Conservation (phyloP, 1,140 invertebrate genomes). For the Orchestia grillus region DNA sequence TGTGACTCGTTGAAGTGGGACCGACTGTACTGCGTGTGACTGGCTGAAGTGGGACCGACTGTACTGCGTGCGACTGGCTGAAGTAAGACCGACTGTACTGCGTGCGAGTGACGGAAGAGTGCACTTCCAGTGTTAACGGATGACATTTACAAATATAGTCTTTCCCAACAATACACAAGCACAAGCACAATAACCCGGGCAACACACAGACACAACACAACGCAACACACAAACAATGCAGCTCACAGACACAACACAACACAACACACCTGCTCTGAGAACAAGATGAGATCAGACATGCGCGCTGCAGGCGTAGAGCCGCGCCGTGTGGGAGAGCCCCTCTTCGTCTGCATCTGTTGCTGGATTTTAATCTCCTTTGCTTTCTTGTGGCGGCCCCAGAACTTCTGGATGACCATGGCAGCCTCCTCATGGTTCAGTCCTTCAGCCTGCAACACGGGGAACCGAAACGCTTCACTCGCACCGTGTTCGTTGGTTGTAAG, state of each 20-base stretch:
- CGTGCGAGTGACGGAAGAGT: no score
- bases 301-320: conserved; percentile 12
- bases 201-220: not conserved
- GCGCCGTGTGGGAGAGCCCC: not conserved
- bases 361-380: conserved; percentile 38
- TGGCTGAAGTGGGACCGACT: no score
- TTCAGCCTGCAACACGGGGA: conserved; percentile 68
- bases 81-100: no score
- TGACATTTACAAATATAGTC: no score
- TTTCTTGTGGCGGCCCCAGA: conserved; percentile 69
- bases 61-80: no score
- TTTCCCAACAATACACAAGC: not conserved
- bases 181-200: not conserved
- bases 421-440: conserved; percentile 74
- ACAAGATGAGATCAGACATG: conserved; percentile 70
- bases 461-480: no score
- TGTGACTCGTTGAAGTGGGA: no score
- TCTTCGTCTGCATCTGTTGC: not conserved
- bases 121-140: no score
- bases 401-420: conserved; percentile 70
- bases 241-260: not conserved
- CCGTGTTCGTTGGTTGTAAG: no score
- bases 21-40: no score
- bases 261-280: conserved; percentile 73
- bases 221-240: not conserved